Evolutionary conservation across 2,888 invertebrate species (phyloP), one percentile per base, ranked within the genome.

Genomic region (Erannis defoliaria): DNA sequence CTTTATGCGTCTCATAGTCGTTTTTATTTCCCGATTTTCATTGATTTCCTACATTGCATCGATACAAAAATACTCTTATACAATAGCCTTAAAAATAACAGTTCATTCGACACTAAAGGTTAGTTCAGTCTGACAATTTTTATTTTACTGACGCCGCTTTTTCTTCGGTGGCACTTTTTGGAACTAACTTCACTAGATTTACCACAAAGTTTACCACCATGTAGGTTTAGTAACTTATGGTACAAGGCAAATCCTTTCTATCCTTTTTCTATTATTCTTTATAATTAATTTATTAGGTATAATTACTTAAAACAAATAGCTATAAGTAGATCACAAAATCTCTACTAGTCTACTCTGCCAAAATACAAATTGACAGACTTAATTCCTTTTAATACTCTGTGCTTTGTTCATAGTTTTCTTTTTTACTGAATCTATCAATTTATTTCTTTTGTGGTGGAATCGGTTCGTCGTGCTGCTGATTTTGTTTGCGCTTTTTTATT

Each of bases 21-120:
- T 62, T 60, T 45, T 64, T 60, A 60, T 66, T 67, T 67, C 18
- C 18, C 43, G 38, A 40, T 29, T 40, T 49, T 53, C 48, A 68
- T 58, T 58, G 56, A 61, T 65, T 66, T 69, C 65, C 60, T 60
- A 62, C 61, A 60, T 31, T 55, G 38, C 21, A 14, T 55, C n/a
- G 2, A 43, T 33, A 54, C 35, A 62, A 57, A 60, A 48, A 55
- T 53, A 57, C 26, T 50, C 21, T 21, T 49, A 64, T 5, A 18
- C 51, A n/a, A n/a, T 55, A 55, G 1, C 2, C 46, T 58, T 51
- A 58, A 31, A 38, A 38, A 4, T 58, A 58, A 51, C 51, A 58
- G 45, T 53, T 23, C 45, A 21, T 43, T 50, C 21, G 21, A 14
- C n/a, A 14, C 10, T 51, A 31, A 31, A 38, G 21, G 29, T 16